A percentile compares a stretch with the other conserved stretches of the same genome.
These are phyloP conservation scores for Venustoraphidia nigricollis DNA, from an alignment of 2,888 invertebrate species.

Conservation along the genomic window DNA sequence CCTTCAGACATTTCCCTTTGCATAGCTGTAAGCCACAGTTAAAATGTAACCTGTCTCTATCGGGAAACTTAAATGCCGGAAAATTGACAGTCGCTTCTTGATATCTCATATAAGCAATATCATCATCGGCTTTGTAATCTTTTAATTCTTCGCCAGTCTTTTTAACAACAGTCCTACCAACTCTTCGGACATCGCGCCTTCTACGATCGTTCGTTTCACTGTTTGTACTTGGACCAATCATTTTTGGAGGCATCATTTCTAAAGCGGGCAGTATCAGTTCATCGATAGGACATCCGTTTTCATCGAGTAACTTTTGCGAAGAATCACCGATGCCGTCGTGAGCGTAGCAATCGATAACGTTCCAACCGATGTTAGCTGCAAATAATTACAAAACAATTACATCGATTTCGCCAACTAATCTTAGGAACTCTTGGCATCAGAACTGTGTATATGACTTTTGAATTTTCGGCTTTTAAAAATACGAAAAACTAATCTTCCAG, in stretches of 20 bases:
- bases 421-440: no score
- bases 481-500: no score
- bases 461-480: no score
- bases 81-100: conserved; percentile 42
- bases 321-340: conserved; percentile 65
- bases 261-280: conserved; percentile 44
- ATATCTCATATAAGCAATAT: conserved; percentile 21
- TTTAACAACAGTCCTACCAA: background rate
- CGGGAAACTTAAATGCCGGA: conserved; percentile 72
- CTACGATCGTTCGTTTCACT: background rate
- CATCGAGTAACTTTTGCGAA: conserved; percentile 56
- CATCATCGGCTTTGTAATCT: background rate
- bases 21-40: conserved; percentile 68
- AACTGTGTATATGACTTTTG: no score
- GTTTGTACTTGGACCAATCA: conserved; percentile 18
- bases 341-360: conserved; percentile 61
- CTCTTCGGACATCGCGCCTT: no score
- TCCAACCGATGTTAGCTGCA: conserved; percentile 53
- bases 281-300: conserved; percentile 59
- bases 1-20: conserved; percentile 49
- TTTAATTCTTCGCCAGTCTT: conserved; percentile 4
- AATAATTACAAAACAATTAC: conserved; percentile 19
- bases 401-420: no score
- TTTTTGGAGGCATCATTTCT: conserved; percentile 18
- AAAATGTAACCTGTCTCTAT: conserved; percentile 58